These are phyloP conservation scores for Callopanchax toddi DNA, from an alignment of 2,113 vertebrate species.

Conservation along the genomic window DNA sequence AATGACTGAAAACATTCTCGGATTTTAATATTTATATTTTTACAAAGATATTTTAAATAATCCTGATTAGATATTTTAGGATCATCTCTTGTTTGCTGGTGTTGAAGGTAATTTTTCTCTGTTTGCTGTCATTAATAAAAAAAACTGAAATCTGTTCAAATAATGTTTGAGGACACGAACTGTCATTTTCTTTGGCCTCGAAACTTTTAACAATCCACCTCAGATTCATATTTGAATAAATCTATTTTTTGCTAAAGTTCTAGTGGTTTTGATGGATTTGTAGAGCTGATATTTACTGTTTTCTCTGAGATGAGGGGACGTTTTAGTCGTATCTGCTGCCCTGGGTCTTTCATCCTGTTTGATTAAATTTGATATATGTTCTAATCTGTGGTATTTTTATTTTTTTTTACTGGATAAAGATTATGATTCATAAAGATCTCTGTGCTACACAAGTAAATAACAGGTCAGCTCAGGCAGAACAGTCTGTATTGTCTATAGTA, in stretches of 20 bases:
- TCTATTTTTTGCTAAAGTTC: not conserved
- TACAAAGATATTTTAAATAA: not conserved
- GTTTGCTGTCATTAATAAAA: constrained; percentile 3
- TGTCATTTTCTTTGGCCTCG: not conserved
- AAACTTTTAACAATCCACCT: not conserved
- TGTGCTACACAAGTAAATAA: not conserved
- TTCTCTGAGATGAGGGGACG: too few species aligned
- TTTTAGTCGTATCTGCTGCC: too few species aligned
- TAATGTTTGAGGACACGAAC: not conserved
- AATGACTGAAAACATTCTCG: too few species aligned
- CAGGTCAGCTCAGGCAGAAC: not conserved
- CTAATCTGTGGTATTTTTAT: not conserved
- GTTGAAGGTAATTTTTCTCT: not conserved
- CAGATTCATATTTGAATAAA: not conserved
- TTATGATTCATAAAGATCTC: not conserved
- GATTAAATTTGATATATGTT: not conserved
- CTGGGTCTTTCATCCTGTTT: too few species aligned
- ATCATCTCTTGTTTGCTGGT: constrained; percentile 3
- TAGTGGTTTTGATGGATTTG: not conserved
- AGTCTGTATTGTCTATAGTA: not conserved
- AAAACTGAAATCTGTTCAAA: not conserved
- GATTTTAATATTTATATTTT: too few species aligned
- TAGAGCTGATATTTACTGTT: too few species aligned
- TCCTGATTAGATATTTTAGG: not conserved
- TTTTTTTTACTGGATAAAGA: not conserved